Conservation (phyloP, 1,140 invertebrate genomes). For the Ladona fulva region DNA sequence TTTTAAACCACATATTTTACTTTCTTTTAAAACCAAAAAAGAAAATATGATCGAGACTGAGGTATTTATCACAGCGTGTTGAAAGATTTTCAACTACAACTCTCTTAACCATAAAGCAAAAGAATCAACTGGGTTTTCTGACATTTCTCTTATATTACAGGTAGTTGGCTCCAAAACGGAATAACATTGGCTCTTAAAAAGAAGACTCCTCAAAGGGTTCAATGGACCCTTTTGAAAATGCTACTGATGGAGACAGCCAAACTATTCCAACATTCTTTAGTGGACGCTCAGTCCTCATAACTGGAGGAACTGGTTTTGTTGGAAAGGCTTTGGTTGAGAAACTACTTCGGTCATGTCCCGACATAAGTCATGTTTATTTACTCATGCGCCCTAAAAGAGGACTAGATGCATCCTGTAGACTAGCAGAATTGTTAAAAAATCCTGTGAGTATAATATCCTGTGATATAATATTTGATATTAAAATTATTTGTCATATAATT, state of each 20-base stretch:
- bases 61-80: no score
- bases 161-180: no score
- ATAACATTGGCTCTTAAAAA: no score
- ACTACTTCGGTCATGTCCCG: conserved; percentile 43
- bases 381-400: conserved; percentile 26
- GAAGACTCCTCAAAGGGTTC: neutral
- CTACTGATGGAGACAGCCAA: neutral
- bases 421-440: neutral
- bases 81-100: no score
- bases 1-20: no score
- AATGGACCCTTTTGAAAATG: neutral
- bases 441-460: neutral
- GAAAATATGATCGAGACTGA: no score
- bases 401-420: neutral
- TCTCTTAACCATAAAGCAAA: no score
- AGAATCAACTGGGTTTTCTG: no score
- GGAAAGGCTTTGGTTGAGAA: conserved; percentile 48
- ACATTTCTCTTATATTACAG: no score
- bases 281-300: conserved; percentile 30
- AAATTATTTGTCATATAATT: neutral
- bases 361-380: conserved; percentile 39
- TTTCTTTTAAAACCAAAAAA: no score
- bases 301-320: conserved; percentile 41
- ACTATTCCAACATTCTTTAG: conserved; percentile 15
- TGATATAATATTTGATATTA: neutral